Percentiles rank a stretch among this genome's conserved stretches.
Conservation (phyloP, 2,113 vertebrate genomes). For the Irena cyanogastra region DNA sequence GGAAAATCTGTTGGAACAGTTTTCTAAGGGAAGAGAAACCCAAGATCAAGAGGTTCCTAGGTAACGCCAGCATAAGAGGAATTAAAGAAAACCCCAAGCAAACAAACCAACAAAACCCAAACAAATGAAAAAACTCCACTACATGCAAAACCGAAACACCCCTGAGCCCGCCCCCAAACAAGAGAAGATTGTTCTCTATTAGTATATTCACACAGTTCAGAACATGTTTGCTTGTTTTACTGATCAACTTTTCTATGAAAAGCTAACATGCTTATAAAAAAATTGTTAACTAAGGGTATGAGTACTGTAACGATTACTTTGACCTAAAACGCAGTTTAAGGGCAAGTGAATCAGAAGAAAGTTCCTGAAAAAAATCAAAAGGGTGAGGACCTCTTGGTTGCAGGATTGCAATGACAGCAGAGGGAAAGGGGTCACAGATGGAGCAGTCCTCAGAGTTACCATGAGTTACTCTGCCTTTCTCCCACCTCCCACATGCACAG, state of each 20-base stretch:
- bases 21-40: not conserved
- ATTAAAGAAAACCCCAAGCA: not conserved
- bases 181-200: not conserved
- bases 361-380: not conserved
- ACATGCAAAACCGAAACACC: accelerated
- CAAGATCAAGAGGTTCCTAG: not conserved
- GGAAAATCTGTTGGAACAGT: not conserved
- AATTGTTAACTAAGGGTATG: not conserved
- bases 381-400: not conserved
- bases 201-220: not conserved
- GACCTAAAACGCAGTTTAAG: not conserved
- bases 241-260: not conserved
- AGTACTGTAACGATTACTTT: not conserved
- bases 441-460: not conserved
- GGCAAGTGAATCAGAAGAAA: not conserved
- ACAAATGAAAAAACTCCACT: not conserved
- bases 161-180: not conserved
- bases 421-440: not conserved
- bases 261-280: not conserved
- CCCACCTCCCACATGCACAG: not conserved
- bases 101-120: not conserved
- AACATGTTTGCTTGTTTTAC: not conserved
- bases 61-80: not conserved
- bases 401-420: not conserved
- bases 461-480: slow-evolving; percentile 8